These are phyloP conservation scores for Micrastur ruficollis DNA, from an alignment of 2,797 vertebrate species.

Conservation along the genomic window DNA sequence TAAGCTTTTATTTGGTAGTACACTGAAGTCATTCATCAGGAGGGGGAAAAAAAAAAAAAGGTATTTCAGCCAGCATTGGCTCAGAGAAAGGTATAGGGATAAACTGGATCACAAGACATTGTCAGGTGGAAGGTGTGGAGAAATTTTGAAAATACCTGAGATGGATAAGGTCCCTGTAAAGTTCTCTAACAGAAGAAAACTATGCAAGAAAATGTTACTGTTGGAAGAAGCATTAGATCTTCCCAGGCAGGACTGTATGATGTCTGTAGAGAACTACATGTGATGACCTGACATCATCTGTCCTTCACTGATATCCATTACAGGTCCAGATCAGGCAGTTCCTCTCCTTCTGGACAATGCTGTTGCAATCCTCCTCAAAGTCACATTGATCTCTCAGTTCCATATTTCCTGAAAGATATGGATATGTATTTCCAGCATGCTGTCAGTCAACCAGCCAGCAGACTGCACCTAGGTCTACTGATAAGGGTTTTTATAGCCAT, in stretches of 20 bases:
- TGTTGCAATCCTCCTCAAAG: not conserved
- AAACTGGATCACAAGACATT: not conserved
- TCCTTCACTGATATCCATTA: not conserved
- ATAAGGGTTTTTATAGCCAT: not conserved
- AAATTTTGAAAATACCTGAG: not conserved
- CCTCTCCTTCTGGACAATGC: not conserved
- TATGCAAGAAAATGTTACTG: not conserved
- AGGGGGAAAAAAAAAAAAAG: not conserved
- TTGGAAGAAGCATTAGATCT: not conserved
- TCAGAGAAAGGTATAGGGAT: not conserved
- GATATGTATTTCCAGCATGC: not conserved
- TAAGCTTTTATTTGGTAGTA: not conserved
- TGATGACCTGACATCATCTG: not conserved
- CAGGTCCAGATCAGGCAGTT: not conserved
- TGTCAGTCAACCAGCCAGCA: not conserved
- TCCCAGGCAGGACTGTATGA: not conserved
- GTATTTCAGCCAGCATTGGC: not conserved
- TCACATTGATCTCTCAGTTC: not conserved
- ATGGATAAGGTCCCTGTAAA: not conserved
- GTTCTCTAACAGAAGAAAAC: not conserved
- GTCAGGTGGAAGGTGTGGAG: not conserved
- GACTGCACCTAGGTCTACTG: not conserved
- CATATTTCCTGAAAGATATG: not conserved
- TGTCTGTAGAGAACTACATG: not conserved
- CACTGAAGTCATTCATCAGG: not conserved